A percentile compares a stretch with the other conserved stretches of the same genome.
phyloP scores from a whole-genome alignment of 2,888 invertebrate genomes.

The Oxystoma pomonae region DNA sequence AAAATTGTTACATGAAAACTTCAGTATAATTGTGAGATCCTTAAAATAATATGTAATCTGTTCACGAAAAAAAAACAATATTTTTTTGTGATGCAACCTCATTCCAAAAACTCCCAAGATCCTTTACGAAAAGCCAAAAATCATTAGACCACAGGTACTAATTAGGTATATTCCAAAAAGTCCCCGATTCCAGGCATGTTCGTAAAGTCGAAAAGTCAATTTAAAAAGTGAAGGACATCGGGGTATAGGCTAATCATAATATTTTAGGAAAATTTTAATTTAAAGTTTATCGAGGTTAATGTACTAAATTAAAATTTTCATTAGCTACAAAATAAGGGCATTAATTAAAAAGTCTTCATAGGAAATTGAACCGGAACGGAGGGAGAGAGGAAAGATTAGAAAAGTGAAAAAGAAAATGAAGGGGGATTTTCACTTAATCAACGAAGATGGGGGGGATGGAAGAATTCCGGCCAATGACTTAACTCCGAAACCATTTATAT shows the following conservation, averaged over 20 bases:
- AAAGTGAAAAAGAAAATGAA: background rate
- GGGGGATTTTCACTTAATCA: background rate
- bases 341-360: background rate
- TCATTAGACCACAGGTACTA: too few species aligned
- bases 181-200: too few species aligned
- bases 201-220: too few species aligned
- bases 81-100: too few species aligned
- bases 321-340: slow-evolving; percentile 5
- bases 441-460: background rate
- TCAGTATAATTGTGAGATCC: too few species aligned
- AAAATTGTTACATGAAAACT: too few species aligned
- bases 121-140: too few species aligned
- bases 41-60: too few species aligned
- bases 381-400: background rate
- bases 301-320: slow-evolving; percentile 4
- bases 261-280: background rate
- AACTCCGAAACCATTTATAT: background rate
- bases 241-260: background rate
- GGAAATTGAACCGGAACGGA: slow-evolving; percentile 9
- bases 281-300: slow-evolving; percentile 4
- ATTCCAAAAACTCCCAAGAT: too few species aligned
- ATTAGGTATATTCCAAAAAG: too few species aligned
- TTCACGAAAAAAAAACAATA: too few species aligned
- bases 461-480: background rate
- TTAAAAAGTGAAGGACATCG: background rate